Evolutionary conservation across 2,888 invertebrate species (phyloP), one percentile per base, ranked within the genome.

Genomic region (Oligia strigilis): DNA sequence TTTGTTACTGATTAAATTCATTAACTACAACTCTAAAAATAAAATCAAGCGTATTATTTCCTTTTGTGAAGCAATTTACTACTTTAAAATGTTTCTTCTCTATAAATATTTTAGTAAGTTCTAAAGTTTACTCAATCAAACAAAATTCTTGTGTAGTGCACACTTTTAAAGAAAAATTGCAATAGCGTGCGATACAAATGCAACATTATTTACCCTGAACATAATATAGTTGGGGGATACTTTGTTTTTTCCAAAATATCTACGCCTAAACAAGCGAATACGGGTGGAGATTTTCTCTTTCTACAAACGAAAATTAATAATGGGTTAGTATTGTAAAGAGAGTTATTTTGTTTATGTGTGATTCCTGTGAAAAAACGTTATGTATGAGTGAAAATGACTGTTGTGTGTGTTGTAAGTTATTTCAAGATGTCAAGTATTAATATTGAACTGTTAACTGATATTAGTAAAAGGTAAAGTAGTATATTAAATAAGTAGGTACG

Each of bases 191-290:
- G 79, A 83, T 89, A 91, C 89, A 90, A 89, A 91, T 90, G 88
- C 93, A 92, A 93, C 87, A 91, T 94, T 95, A 96, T 95, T 97
- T 97, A 97, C 97, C 97, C 95, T 95, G 88, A 93, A 93, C 82
- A 92, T 90, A 85, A 93, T 89, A 95, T 92, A 92, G 93, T 93
- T 93, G 88, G 97, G 96, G 86, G 95, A 93, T 83, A 97, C 94
- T 97, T 95, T 96, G 94, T 97, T 97, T 95, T 96, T 96, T 92
- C 95, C 96, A 93, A 97, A 96, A 95, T 96, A 96, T 96, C 95
- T 97, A 95, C 96, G 96, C 92, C 95, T 97, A 96, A 96, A 91
- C 91, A 97, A 96, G 96, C 96, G 94, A 93, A 97, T 94, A 95
- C 97, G 96, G 91, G 93, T 95, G 92, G 93, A 91, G 92, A 97